These are phyloP conservation scores for Glossosoma conforme DNA, from an alignment of 1,140 invertebrate species.

Conservation along the genomic window DNA sequence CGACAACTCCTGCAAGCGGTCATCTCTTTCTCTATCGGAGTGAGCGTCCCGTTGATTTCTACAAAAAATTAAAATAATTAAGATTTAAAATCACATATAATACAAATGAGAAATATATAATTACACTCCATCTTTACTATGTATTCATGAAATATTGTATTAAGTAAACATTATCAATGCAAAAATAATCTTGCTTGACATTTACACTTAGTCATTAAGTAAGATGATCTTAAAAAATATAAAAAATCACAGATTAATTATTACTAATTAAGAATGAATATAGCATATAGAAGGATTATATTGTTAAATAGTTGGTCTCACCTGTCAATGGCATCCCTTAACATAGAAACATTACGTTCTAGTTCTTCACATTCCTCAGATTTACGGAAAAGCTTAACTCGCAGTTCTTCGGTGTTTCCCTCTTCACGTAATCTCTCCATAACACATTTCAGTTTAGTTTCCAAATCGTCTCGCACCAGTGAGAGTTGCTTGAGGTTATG, in stretches of 20 bases:
- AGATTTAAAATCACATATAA: not conserved
- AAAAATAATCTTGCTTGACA: too few species aligned
- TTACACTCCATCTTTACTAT: too few species aligned
- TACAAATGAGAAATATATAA: too few species aligned
- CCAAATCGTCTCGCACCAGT: slow-evolving; percentile 47
- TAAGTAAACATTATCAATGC: not conserved
- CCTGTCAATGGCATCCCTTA: slow-evolving; percentile 40
- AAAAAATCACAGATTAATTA: not conserved
- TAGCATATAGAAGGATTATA: too few species aligned
- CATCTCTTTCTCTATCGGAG: slow-evolving; percentile 21
- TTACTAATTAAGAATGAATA: too few species aligned
- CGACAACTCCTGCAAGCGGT: slow-evolving; percentile 34
- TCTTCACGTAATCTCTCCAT: slow-evolving; percentile 25
- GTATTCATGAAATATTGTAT: slow-evolving; percentile 2
- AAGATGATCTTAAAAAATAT: slow-evolving; percentile 4
- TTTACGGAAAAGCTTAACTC: slow-evolving; percentile 29
- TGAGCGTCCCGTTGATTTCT: slow-evolving; percentile 17
- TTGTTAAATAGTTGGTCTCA: too few species aligned
- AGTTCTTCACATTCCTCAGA: slow-evolving; percentile 39
- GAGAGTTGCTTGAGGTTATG: slow-evolving; percentile 48
- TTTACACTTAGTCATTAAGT: too few species aligned
- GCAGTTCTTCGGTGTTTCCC: slow-evolving; percentile 25
- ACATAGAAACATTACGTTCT: slow-evolving; percentile 36
- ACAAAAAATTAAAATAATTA: slow-evolving; percentile 6
- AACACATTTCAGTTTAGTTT: slow-evolving; percentile 41